Base-by-base conservation (phyloP, 2,797 vertebrate genomes). In the Alectoris magna region DNA sequence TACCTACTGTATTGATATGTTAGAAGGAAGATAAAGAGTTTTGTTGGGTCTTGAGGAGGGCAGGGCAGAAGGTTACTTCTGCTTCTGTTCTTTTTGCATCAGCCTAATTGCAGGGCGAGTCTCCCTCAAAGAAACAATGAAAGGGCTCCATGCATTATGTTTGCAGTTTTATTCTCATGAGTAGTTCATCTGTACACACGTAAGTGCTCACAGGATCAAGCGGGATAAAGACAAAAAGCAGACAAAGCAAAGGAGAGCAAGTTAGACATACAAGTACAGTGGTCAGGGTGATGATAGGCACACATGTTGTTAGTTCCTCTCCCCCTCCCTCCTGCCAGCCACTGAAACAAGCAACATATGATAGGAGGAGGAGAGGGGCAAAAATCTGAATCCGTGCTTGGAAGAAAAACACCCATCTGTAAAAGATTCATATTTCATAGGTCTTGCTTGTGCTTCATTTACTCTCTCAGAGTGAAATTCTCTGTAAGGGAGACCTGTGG, bases 201-300 rank as follows among this genome's bases (percentile, higher is more conserved):
- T 62, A 70, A 87, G 41, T 0, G 5, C 38, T 86, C 56, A 2
- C 60, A 82, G 80, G 62, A 91, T 23, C 4, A 6, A 74, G 68
- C 63, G 51, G 56, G 77, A 74, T 76, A 3, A 44, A 93, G 91
- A 85, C 84, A 77, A 83, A 84, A 78, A 74, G 46, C 89, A 94
- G 93, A 62, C 76, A 59, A 93, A 92, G 83, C 74, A 21, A 87
- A 90, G 59, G 80, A 34, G 89, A 94, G 66, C 0, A 0, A 88
- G 87, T 95, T 88, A 92, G 91, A 91, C 7, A 7, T 94, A 84
- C 80, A 66, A 84, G 77, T 27, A 0, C 93, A 96, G 94, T 92
- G 91, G 94, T 96, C 96, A 94, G 89, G 89, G 96, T 96, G 96
- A 96, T 95, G 95, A 95, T 96, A 95, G 83, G 92, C 92, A 94